A percentile compares a stretch with the other conserved stretches of the same genome.
Conservation (phyloP, 2,113 vertebrate genomes). For the Perognathus longimembris region DNA sequence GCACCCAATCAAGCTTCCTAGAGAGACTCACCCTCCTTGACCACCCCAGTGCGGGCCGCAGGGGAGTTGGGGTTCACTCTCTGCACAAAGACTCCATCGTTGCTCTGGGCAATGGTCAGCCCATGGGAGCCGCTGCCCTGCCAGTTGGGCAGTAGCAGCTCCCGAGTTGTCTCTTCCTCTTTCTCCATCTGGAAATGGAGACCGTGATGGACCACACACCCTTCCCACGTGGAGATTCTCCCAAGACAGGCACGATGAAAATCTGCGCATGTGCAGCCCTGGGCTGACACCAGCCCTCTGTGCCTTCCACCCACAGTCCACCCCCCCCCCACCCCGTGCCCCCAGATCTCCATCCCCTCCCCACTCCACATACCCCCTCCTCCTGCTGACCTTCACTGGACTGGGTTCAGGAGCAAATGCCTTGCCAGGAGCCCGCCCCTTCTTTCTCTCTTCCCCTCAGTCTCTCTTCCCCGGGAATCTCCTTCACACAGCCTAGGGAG, state of each 20-base stretch:
- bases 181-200: constrained; percentile 88
- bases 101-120: constrained; percentile 93
- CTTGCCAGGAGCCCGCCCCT: constrained; percentile 79
- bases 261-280: too few species aligned
- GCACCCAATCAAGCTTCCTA: background rate
- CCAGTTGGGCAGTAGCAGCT: constrained; percentile 95
- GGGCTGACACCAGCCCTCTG: background rate
- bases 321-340: too few species aligned
- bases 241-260: too few species aligned
- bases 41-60: constrained; percentile 92
- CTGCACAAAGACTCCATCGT: constrained; percentile 92
- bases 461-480: constrained; percentile 37
- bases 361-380: background rate
- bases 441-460: constrained; percentile 55
- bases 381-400: constrained; percentile 70
- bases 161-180: constrained; percentile 92
- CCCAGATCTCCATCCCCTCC: background rate
- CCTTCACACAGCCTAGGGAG: constrained; percentile 65
- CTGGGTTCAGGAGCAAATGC: background rate
- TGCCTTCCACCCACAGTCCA: background rate
- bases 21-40: constrained; percentile 90
- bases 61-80: constrained; percentile 93
- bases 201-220: background rate
- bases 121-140: constrained; percentile 93
- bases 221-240: background rate